A percentile compares a stretch with the other conserved stretches of the same genome.
phyloP scores from a whole-genome alignment of 2,113 vertebrate species.

The Sporophila hypoxantha region DNA sequence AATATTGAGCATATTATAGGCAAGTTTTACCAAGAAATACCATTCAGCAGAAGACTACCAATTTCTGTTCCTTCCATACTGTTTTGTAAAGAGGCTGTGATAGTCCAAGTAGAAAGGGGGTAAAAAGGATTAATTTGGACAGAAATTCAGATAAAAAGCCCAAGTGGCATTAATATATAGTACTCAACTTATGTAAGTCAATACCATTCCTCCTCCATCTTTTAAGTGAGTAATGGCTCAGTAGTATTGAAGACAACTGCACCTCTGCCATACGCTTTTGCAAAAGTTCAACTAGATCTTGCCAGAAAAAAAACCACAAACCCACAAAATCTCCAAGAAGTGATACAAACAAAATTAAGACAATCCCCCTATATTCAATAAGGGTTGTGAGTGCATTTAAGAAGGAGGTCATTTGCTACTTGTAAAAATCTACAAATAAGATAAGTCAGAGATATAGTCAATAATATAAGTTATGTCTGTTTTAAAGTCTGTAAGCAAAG shows the following conservation, averaged over 20 bases:
- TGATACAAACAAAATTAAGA: not conserved
- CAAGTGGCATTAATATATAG: not conserved
- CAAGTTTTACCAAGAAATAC: not conserved
- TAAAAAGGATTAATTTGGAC: not conserved
- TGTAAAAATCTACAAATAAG: not conserved
- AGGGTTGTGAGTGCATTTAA: not conserved
- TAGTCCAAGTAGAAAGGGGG: not conserved
- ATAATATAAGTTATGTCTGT: not conserved
- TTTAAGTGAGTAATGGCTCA: not conserved
- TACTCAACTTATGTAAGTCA: not conserved
- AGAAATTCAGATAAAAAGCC: not conserved
- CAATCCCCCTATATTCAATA: not conserved
- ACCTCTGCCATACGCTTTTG: not conserved
- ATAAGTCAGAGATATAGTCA: not conserved
- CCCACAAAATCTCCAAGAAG: not conserved
- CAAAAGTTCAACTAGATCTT: not conserved
- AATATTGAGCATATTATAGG: not conserved
- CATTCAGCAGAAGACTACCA: not conserved
- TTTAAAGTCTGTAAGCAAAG: not conserved
- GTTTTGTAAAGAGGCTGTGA: not conserved
- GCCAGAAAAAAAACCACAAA: not conserved
- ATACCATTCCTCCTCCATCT: not conserved
- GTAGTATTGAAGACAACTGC: not conserved
- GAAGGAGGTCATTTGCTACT: not conserved
- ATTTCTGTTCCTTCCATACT: not conserved